Evolutionary conservation across 2,888 invertebrate genomes (phyloP).

Genomic region (Lumbricus terrestris): DNA sequence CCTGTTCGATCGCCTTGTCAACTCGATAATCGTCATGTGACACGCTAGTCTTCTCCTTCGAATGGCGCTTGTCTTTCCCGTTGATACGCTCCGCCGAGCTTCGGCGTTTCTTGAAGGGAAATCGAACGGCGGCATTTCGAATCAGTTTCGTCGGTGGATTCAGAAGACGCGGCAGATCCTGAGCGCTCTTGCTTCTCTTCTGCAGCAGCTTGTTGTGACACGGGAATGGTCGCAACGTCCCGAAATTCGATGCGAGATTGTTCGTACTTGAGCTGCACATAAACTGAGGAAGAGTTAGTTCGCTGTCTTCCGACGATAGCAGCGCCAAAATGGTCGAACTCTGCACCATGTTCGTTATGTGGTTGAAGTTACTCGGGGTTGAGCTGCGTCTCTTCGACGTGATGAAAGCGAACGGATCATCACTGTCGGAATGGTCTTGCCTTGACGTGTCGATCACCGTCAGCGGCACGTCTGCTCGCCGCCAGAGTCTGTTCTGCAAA

Average conservation of each 20-base stretch:
- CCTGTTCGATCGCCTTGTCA: not conserved
- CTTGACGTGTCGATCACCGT: slow-evolving; percentile 26
- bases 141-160: not conserved
- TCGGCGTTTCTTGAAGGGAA: not conserved
- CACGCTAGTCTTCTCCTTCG: not conserved
- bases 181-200: slow-evolving; percentile 28
- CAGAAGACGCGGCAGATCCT: slow-evolving; percentile 13
- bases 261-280: not conserved
- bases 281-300: not conserved
- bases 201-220: not conserved
- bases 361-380: not conserved
- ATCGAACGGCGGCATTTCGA: not conserved
- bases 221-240: not conserved
- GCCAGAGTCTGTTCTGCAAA: not conserved
- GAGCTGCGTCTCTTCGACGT: not conserved
- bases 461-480: slow-evolving; percentile 19
- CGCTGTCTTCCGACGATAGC: not conserved
- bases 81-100: not conserved
- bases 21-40: not conserved
- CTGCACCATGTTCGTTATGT: not conserved
- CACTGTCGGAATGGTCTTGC: not conserved
- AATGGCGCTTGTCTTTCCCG: not conserved
- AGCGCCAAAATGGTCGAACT: not conserved
- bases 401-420: not conserved
- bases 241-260: not conserved